Conservation (phyloP, 2,797 vertebrate genomes). For the Okamejei kenojei region DNA sequence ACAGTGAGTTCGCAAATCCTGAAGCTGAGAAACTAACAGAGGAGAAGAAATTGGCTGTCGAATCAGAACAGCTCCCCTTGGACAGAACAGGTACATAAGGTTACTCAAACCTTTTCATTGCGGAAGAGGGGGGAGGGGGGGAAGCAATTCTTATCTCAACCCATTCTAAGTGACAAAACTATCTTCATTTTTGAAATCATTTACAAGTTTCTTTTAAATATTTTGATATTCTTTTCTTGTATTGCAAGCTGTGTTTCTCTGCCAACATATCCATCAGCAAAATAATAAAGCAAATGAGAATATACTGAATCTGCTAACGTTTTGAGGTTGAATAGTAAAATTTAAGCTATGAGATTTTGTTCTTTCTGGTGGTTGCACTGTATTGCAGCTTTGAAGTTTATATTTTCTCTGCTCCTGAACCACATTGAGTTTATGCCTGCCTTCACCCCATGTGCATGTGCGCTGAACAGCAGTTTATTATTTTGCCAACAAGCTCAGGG, state of each 20-base stretch:
- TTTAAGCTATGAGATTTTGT: not conserved
- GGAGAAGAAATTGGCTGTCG: conserved; percentile 57
- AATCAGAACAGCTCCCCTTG: conserved; percentile 58
- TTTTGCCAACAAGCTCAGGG: not conserved
- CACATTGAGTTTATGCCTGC: not conserved
- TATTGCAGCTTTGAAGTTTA: not conserved
- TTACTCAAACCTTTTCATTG: not conserved
- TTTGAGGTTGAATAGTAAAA: no score
- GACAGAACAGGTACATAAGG: conserved; percentile 73
- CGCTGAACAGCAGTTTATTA: not conserved
- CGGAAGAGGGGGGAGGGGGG: not conserved
- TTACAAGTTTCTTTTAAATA: not conserved
- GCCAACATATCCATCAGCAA: not conserved
- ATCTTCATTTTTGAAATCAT: not conserved
- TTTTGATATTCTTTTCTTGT: not conserved
- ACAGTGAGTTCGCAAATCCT: conserved; percentile 57
- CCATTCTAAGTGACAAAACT: not conserved
- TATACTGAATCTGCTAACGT: not conserved
- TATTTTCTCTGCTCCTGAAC: not conserved
- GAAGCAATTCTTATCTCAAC: not conserved
- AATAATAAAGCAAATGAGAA: not conserved
- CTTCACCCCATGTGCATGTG: not conserved
- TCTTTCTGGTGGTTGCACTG: not conserved
- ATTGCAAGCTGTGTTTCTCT: not conserved
- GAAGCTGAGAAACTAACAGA: conserved; percentile 58